phyloP scores from a whole-genome alignment of 2,113 vertebrate species.

The Otocyon megalotis region DNA sequence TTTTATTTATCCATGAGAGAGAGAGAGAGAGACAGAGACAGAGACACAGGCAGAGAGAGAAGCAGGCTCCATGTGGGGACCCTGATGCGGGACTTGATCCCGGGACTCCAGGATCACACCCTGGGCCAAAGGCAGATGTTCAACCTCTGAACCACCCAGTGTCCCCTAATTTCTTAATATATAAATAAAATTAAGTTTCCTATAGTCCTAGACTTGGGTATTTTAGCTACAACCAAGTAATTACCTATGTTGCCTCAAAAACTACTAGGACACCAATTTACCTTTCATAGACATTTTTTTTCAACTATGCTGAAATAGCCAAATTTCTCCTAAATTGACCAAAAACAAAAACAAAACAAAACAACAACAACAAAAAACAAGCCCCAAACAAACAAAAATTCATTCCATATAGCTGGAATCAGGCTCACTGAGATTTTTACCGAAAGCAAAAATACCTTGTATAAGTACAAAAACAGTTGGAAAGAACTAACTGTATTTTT shows the following conservation, averaged over 20 bases:
- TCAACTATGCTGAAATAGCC: constrained; percentile 59
- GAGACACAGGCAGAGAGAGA: no score
- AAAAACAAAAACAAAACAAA: background rate
- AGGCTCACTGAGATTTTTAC: constrained; percentile 55
- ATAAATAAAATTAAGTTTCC: constrained; percentile 52
- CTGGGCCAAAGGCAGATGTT: no score
- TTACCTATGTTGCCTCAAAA: constrained; percentile 55
- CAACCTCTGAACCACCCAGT: no score
- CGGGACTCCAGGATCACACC: no score
- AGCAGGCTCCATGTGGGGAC: no score
- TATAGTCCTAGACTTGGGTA: constrained; percentile 19
- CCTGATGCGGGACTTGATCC: no score
- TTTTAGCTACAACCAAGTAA: constrained; percentile 49
- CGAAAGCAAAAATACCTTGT: constrained; percentile 54
- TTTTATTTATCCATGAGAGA: no score
- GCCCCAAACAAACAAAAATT: background rate
- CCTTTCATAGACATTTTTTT: constrained; percentile 63
- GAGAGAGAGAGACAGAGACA: no score
- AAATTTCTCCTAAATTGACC: constrained; percentile 58
- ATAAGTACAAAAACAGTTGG: constrained; percentile 39
- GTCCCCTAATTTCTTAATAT: background rate
- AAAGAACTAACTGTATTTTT: constrained; percentile 2
- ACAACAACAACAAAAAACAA: no score
- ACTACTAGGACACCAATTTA: constrained; percentile 35
- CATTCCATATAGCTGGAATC: constrained; percentile 60